Percentiles rank a stretch among this genome's conserved stretches.
Evolutionary conservation across 2,888 invertebrate species (phyloP).

Genomic region (Platycheirus albimanus): DNA sequence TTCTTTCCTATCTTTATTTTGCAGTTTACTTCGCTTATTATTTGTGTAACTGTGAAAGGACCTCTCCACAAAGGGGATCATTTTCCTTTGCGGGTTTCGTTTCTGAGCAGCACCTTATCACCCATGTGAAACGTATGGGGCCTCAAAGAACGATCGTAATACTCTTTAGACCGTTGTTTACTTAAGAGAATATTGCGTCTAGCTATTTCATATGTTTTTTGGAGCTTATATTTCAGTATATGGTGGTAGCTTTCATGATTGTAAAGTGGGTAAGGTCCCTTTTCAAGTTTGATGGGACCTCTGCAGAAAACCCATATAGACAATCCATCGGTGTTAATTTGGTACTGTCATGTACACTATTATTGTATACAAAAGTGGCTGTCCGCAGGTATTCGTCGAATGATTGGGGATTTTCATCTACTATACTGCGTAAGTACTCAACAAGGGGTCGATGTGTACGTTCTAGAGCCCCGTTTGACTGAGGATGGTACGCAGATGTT

Average conservation of each 20-base stretch:
- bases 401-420: constrained; percentile 1
- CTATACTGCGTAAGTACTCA: not conserved
- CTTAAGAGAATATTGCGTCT: too few species aligned
- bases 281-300: too few species aligned
- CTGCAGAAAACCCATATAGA: too few species aligned
- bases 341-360: too few species aligned
- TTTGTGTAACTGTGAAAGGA: not conserved
- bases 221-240: too few species aligned
- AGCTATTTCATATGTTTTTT: too few species aligned
- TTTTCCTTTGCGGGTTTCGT: not conserved
- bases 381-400: not conserved
- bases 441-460: not conserved
- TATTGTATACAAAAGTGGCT: constrained; percentile 5
- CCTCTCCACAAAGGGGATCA: not conserved
- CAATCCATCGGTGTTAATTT: too few species aligned
- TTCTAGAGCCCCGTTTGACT: not conserved
- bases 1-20: not conserved
- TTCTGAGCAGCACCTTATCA: not conserved
- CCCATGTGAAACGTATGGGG: not conserved
- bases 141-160: too few species aligned
- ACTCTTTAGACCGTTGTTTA: too few species aligned
- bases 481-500: not conserved
- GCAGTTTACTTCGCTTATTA: not conserved
- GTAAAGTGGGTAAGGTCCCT: too few species aligned
- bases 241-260: too few species aligned